Evolutionary conservation across 1,140 invertebrate species (phyloP).

Genomic region (Notospermus geniculatus): DNA sequence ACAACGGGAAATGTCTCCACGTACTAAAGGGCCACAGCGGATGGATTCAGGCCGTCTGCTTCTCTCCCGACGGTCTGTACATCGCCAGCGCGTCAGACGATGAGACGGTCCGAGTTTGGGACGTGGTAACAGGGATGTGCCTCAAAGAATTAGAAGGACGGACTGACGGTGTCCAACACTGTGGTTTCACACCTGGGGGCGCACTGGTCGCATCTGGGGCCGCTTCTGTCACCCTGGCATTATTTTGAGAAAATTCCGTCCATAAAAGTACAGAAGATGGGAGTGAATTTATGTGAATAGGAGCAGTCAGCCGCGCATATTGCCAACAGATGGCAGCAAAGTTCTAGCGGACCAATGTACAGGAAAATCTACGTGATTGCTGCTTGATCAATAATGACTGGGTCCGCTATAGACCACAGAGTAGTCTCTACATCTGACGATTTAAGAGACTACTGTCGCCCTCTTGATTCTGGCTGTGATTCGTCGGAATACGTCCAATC

Average conservation of each 20-base stretch:
- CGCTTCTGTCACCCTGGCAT: slow-evolving; percentile 26
- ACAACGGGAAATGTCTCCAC: slow-evolving; percentile 36
- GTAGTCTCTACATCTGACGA: too few species aligned
- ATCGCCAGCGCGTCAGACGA: slow-evolving; percentile 49
- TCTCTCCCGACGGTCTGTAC: slow-evolving; percentile 46
- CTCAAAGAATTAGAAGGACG: slow-evolving; percentile 39
- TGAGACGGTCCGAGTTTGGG: slow-evolving; percentile 49
- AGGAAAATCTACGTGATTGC: too few species aligned
- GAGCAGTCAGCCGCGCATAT: too few species aligned
- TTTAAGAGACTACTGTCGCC: too few species aligned
- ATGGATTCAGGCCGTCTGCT: slow-evolving; percentile 51
- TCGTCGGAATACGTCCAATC: too few species aligned
- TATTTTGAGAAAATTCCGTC: slow-evolving; percentile 2
- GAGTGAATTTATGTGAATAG: too few species aligned
- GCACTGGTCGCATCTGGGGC: slow-evolving; percentile 47
- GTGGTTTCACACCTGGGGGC: slow-evolving; percentile 46
- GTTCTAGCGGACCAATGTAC: too few species aligned
- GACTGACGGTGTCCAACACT: slow-evolving; percentile 45
- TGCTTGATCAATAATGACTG: too few species aligned
- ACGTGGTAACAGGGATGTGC: slow-evolving; percentile 42
- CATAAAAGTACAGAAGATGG: too few species aligned
- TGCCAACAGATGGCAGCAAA: too few species aligned
- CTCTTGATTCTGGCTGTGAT: too few species aligned
- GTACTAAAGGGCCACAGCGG: slow-evolving; percentile 41
- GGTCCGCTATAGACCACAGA: too few species aligned